Base-by-base conservation (phyloP, 1,140 invertebrate species). In the Agrilus planipennis region DNA sequence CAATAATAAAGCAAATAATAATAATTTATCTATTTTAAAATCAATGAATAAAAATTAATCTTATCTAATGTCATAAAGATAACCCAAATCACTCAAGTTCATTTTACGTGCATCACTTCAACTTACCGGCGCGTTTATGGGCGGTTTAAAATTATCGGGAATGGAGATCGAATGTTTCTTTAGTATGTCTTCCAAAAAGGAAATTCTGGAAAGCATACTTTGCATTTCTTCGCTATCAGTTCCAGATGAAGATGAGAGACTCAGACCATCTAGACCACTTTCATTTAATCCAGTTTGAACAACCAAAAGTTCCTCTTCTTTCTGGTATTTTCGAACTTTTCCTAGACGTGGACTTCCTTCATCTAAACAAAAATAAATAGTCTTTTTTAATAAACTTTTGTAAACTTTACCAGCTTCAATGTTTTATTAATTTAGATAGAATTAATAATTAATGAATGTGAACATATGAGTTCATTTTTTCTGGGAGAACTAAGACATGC, bases 341-440 rank as follows among this genome's bases (percentile, higher is more conserved):
- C 71, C 69, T 31, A 70, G 53, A 9, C 67, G 60, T 15, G 72
- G 73, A 53, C 68, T 69, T 42, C 68, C 62, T 28, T 64, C 51
- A 18, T 47, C 56, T 57, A 45, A 10, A 55, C 54, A 2, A 36
- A 47, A 39, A 43, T 3, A n/a, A n/a, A n/a, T n/a, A n/a, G n/a
- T n/a, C n/a, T n/a, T n/a, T n/a, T n/a, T n/a, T n/a, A n/a, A n/a
- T n/a, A n/a, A n/a, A n/a, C n/a, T n/a, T n/a, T n/a, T n/a, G n/a
- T n/a, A n/a, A n/a, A n/a, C n/a, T n/a, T n/a, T n/a, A n/a, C n/a
- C n/a, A n/a, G n/a, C n/a, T n/a, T n/a, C n/a, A n/a, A n/a, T n/a
- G n/a, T n/a, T n/a, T n/a, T n/a, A n/a, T n/a, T n/a, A n/a, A n/a
- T n/a, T n/a, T n/a, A n/a, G n/a, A n/a, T n/a, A n/a, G n/a, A n/a